Evolutionary conservation across 2,797 vertebrate species (phyloP).

Genomic region (Pelochelys cantorii): DNA sequence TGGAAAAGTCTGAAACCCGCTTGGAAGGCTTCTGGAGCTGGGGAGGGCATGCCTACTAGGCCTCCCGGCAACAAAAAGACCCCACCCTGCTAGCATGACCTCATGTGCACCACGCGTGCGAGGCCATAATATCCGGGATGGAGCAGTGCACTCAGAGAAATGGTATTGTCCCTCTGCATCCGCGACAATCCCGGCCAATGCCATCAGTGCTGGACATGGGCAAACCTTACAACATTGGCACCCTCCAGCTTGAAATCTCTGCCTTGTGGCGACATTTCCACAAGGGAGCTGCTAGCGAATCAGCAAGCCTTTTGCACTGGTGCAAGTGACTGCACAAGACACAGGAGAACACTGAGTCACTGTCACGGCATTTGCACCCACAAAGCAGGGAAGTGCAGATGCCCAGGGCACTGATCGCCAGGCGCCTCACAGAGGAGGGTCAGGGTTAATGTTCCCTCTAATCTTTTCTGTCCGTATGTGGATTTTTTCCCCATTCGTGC

Average conservation of each 20-base stretch:
- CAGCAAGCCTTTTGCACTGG: neutral
- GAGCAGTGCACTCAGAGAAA: neutral
- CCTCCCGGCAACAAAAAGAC: neutral
- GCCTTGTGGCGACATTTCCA: neutral
- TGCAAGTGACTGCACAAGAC: no score
- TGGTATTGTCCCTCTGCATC: no score
- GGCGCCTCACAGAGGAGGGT: neutral
- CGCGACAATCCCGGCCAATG: fast-evolving
- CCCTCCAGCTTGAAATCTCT: neutral
- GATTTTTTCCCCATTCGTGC: no score
- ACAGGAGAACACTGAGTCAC: neutral
- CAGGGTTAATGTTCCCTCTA: no score
- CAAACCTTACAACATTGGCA: neutral
- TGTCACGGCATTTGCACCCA: neutral
- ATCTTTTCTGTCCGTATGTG: no score
- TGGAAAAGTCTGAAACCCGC: neutral
- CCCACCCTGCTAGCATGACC: neutral
- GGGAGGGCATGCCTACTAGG: neutral
- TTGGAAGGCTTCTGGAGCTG: neutral
- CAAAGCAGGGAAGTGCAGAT: neutral
- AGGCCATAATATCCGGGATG: neutral
- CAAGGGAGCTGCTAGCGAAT: neutral
- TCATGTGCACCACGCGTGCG: neutral
- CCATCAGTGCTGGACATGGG: neutral
- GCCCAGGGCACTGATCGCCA: neutral